Evolutionary conservation across 2,888 invertebrate species (phyloP).

Genomic region (Xestoiulus laeticollis): DNA sequence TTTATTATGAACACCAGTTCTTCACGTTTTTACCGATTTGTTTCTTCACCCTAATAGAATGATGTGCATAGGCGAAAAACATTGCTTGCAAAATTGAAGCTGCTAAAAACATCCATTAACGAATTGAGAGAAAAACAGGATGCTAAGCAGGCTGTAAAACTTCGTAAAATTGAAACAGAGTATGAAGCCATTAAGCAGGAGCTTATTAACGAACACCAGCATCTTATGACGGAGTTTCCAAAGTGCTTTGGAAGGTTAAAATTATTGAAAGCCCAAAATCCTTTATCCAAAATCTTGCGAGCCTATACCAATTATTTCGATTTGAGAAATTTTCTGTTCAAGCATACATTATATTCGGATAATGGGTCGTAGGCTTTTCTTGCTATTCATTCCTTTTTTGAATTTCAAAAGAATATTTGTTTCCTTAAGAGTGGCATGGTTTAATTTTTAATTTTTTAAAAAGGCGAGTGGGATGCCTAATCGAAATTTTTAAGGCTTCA

Average conservation of each 20-base stretch:
- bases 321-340: no score
- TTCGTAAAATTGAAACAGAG: neutral
- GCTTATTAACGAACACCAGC: neutral
- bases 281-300: no score
- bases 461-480: conserved; percentile 7
- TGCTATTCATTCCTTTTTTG: neutral
- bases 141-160: neutral
- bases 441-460: neutral
- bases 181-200: neutral
- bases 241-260: neutral
- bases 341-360: no score
- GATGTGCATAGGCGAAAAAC: neutral
- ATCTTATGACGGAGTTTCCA: neutral
- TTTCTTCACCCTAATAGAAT: neutral
- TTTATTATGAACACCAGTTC: no score
- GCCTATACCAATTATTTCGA: no score
- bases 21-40: neutral
- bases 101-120: neutral
- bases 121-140: neutral
- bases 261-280: no score
- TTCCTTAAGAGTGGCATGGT: neutral
- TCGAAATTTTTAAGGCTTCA: neutral
- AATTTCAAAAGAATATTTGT: neutral
- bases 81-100: neutral
- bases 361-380: no score